These are phyloP conservation scores for Xiphorhynchus elegans DNA, from an alignment of 2,113 vertebrate species.

Conservation along the genomic window DNA sequence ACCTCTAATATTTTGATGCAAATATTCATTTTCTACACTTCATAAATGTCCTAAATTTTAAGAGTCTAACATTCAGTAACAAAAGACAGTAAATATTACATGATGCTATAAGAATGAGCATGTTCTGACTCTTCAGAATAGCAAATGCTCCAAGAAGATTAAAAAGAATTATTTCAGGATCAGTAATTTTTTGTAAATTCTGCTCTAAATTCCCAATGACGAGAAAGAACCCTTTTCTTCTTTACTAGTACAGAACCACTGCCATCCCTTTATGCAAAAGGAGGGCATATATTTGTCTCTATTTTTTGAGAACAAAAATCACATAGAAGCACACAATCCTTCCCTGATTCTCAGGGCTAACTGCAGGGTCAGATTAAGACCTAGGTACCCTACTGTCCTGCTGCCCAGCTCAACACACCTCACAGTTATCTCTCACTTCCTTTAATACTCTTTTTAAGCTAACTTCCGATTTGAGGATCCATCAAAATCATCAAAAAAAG, in stretches of 20 bases:
- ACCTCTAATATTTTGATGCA: neutral
- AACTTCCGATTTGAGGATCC: neutral
- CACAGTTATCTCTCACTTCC: neutral
- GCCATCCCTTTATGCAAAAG: neutral
- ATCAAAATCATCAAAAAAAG: neutral
- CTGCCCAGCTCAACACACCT: neutral
- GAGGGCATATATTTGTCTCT: neutral
- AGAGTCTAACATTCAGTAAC: neutral
- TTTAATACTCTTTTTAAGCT: neutral
- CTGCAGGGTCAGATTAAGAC: neutral
- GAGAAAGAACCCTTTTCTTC: neutral
- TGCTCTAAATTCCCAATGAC: neutral
- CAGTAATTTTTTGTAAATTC: neutral
- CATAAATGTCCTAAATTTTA: neutral
- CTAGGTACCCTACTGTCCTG: neutral
- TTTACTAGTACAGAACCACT: neutral
- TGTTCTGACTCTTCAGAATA: neutral
- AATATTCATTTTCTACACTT: neutral
- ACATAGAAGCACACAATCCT: neutral
- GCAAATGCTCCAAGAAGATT: neutral
- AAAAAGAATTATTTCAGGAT: neutral
- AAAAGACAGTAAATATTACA: neutral
- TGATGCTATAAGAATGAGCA: neutral
- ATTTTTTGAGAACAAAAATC: neutral
- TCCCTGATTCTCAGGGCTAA: neutral